A percentile compares a stretch with the other conserved stretches of the same genome.
Conservation (phyloP, 2,888 invertebrate genomes). For the Noctua comes region DNA sequence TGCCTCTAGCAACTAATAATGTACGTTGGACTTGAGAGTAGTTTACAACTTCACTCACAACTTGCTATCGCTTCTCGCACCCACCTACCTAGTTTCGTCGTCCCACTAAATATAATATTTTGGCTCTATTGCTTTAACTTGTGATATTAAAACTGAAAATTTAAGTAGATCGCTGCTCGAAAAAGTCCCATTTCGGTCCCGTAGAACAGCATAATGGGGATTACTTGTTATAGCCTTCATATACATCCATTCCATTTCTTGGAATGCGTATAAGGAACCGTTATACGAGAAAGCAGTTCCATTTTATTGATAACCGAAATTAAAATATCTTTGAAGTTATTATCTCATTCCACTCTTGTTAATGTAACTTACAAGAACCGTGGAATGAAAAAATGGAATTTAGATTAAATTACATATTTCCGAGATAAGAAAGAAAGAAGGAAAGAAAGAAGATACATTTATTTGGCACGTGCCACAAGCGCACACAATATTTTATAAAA, state of each 20-base stretch:
- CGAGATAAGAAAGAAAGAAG: too few relatives aligned
- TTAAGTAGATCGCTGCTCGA: constrained; percentile 15
- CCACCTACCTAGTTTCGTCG: constrained; percentile 7
- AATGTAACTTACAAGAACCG: constrained; percentile 7
- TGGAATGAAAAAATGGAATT: neutral
- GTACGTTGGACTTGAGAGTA: constrained; percentile 63
- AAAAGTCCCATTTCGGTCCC: constrained; percentile 23
- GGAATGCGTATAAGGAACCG: constrained; percentile 21
- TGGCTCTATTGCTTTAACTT: neutral
- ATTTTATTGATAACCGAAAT: constrained; percentile 35
- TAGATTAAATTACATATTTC: neutral
- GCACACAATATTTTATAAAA: too few relatives aligned
- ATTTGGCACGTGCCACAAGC: too few relatives aligned
- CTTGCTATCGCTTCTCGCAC: constrained; percentile 22
- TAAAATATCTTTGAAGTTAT: constrained; percentile 18
- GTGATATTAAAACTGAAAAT: constrained; percentile 29
- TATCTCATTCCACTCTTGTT: constrained; percentile 2
- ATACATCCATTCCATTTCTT: constrained; percentile 34
- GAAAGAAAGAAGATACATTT: too few relatives aligned
- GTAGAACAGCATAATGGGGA: constrained; percentile 21
- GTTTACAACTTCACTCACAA: constrained; percentile 64
- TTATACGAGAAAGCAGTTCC: constrained; percentile 1
- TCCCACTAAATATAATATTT: neutral
- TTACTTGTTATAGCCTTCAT: constrained; percentile 39
- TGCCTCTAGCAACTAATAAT: constrained; percentile 64